These are phyloP conservation scores for Eretmocerus hayati DNA, from an alignment of 2,888 invertebrate genomes.

Conservation along the genomic window DNA sequence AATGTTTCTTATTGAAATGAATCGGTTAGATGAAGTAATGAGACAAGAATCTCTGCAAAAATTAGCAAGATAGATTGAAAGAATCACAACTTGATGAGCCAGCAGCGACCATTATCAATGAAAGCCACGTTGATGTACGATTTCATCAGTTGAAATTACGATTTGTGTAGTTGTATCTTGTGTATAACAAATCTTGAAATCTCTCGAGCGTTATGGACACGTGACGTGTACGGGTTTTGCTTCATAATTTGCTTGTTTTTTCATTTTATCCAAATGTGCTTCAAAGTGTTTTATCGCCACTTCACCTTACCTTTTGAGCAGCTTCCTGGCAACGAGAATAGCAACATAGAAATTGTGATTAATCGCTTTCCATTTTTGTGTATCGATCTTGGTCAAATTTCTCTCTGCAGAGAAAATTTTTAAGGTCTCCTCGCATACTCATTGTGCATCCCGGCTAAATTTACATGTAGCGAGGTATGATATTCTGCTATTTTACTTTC, in stretches of 20 bases:
- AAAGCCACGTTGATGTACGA: constrained; percentile 35
- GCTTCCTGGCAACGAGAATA: no score
- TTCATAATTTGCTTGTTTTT: constrained; percentile 26
- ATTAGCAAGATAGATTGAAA: constrained; percentile 8
- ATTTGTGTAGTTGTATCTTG: constrained; percentile 14
- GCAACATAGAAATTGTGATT: not conserved
- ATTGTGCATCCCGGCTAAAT: constrained; percentile 45
- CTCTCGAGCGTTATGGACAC: constrained; percentile 7
- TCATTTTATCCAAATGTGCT: constrained; percentile 32
- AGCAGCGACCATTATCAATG: constrained; percentile 48
- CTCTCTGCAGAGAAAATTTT: constrained; percentile 1
- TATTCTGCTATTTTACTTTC: constrained; percentile 14
- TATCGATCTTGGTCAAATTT: not conserved
- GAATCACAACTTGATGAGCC: constrained; percentile 36
- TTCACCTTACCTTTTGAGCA: not conserved
- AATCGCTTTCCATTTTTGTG: not conserved
- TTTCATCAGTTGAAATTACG: not conserved
- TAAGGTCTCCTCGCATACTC: constrained; percentile 44
- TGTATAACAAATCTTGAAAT: constrained; percentile 12
- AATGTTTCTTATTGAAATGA: constrained; percentile 16
- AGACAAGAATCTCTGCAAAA: constrained; percentile 13
- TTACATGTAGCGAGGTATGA: constrained; percentile 39
- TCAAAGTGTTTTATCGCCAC: not conserved
- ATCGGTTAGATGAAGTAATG: no score
- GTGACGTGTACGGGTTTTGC: constrained; percentile 23